Percentiles rank a stretch among this genome's conserved stretches.
These are phyloP conservation scores for Trogon melanurus DNA, from an alignment of 2,113 vertebrate genomes.

Conservation along the genomic window DNA sequence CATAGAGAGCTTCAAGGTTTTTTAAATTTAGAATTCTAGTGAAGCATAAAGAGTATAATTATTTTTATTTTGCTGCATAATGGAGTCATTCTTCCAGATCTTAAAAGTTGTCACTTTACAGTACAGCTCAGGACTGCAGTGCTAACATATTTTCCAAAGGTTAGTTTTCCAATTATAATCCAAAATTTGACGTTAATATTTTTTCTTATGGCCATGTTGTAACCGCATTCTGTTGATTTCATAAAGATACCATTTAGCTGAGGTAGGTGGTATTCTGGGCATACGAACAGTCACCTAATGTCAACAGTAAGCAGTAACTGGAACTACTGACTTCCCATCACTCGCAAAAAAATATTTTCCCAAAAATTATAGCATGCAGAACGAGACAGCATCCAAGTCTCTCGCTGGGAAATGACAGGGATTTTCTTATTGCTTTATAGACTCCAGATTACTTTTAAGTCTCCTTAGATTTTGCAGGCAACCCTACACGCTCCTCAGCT, in stretches of 20 bases:
- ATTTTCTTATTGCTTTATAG: constrained; percentile 67
- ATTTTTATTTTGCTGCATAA: constrained; percentile 65
- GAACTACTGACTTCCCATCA: constrained; percentile 80
- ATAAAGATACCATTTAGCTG: constrained; percentile 87
- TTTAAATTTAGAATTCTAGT: constrained; percentile 13
- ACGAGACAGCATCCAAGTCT: constrained; percentile 66
- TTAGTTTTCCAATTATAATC: constrained; percentile 80
- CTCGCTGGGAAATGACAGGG: constrained; percentile 60
- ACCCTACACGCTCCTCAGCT: not conserved
- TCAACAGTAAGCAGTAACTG: constrained; percentile 71
- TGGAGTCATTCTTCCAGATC: constrained; percentile 60
- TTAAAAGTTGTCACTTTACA: constrained; percentile 57
- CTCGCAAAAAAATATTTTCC: constrained; percentile 72
- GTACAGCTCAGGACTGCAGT: constrained; percentile 38
- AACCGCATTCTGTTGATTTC: constrained; percentile 76
- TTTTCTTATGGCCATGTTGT: constrained; percentile 55
- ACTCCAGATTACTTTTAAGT: constrained; percentile 2
- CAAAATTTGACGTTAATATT: constrained; percentile 73
- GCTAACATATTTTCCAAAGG: constrained; percentile 81
- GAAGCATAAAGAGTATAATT: constrained; percentile 19
- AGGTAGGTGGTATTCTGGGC: constrained; percentile 81
- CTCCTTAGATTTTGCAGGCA: constrained; percentile 35
- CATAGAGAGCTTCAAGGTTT: not conserved
- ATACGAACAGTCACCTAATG: constrained; percentile 70
- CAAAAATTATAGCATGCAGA: constrained; percentile 72